phyloP scores from a whole-genome alignment of 2,888 invertebrate genomes.

The Troides helena region DNA sequence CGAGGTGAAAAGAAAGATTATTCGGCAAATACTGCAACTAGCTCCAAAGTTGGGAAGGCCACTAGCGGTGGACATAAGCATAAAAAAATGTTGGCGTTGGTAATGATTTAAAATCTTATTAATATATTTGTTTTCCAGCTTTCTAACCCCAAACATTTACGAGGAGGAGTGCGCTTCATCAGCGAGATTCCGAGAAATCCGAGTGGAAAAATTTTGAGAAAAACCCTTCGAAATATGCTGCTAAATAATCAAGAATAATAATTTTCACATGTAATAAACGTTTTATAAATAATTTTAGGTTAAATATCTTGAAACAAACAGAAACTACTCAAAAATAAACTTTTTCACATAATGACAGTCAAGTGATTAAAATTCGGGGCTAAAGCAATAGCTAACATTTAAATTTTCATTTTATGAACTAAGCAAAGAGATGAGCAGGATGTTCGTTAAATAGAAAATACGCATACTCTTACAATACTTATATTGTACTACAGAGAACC shows the following conservation, averaged over 20 bases:
- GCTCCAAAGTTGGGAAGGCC: neutral
- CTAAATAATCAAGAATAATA: neutral
- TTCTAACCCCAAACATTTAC: constrained; percentile 83
- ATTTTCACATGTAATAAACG: neutral
- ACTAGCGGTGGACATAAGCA: neutral
- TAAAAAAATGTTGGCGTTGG: neutral
- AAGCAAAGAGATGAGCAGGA: constrained; percentile 45
- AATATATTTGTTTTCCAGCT: constrained; percentile 36
- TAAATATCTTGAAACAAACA: neutral
- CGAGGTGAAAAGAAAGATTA: too few species aligned
- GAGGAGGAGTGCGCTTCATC: constrained; percentile 85
- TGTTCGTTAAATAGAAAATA: too few species aligned
- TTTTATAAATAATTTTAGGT: neutral
- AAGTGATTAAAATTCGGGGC: neutral
- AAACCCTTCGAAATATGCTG: neutral
- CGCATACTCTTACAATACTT: too few species aligned
- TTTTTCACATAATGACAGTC: neutral
- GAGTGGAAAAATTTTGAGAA: constrained; percentile 84
- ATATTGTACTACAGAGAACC: too few species aligned
- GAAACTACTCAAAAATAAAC: neutral
- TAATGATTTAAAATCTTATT: neutral
- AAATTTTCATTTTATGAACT: neutral
- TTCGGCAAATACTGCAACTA: too few species aligned
- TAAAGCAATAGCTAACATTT: neutral
- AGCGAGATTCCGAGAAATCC: constrained; percentile 85